phyloP scores from a whole-genome alignment of 2,113 vertebrate genomes.

The Hippoglossus stenolepis region DNA sequence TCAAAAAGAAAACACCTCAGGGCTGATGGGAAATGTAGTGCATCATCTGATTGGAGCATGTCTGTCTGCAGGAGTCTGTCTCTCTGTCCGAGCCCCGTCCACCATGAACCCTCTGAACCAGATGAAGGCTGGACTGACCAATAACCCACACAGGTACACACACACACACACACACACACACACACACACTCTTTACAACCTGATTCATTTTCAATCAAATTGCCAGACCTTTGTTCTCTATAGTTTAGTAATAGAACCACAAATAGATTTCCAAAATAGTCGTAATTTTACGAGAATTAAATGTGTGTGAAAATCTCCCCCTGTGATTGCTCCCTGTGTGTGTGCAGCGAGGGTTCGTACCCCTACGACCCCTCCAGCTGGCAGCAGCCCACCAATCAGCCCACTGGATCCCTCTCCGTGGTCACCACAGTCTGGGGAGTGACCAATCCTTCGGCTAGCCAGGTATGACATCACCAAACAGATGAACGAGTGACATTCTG shows the following conservation, averaged over 20 bases:
- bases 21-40: too few species aligned
- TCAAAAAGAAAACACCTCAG: not conserved
- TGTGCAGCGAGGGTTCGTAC: constrained; percentile 76
- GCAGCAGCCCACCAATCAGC: constrained; percentile 91
- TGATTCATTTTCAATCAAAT: too few species aligned
- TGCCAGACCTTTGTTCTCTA: too few species aligned
- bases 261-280: too few species aligned
- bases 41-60: constrained; percentile 13
- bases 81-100: constrained; percentile 52
- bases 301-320: too few species aligned
- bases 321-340: not conserved
- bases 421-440: constrained; percentile 97
- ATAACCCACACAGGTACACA: constrained; percentile 87
- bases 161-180: constrained; percentile 4
- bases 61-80: constrained; percentile 16
- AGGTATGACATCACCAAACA: constrained; percentile 80
- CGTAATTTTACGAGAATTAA: too few species aligned
- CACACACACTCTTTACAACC: not conserved
- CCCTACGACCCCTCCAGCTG: constrained; percentile 80
- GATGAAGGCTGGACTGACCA: constrained; percentile 91
- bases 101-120: constrained; percentile 93
- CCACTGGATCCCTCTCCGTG: constrained; percentile 92
- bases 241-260: too few species aligned
- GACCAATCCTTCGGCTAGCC: constrained; percentile 91
- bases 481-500: not conserved